Conservation (phyloP, 2,888 invertebrate species). For the Flexamia atlantica region DNA sequence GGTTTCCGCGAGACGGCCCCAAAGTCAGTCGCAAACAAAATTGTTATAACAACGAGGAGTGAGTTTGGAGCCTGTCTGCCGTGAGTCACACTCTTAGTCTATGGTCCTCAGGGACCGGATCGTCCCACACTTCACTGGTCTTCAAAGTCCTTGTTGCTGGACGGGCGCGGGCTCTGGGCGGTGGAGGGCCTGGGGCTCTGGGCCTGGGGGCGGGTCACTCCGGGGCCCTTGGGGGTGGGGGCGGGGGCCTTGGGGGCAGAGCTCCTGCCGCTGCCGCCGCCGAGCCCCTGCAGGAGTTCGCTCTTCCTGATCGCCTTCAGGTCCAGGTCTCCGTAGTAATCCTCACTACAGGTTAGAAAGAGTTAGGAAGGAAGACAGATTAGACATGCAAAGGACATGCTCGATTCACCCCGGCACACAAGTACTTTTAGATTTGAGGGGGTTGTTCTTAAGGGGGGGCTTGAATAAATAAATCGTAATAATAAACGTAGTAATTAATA, state of each 20-base stretch:
- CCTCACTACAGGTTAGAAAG: conserved; percentile 82
- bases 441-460: too few relatives aligned
- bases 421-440: not conserved
- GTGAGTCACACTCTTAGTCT: conserved; percentile 64
- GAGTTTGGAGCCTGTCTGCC: conserved; percentile 55
- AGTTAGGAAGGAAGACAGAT: conserved; percentile 51
- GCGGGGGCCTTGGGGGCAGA: conserved; percentile 72
- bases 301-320: conserved; percentile 97
- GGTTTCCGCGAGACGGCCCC: conserved; percentile 54
- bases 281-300: conserved; percentile 90
- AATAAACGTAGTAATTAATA: too few relatives aligned
- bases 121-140: conserved; percentile 52
- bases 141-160: conserved; percentile 65
- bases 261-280: conserved; percentile 77
- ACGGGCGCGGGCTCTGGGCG: conserved; percentile 72
- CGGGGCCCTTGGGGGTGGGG: conserved; percentile 72
- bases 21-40: conserved; percentile 58
- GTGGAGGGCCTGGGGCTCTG: conserved; percentile 74
- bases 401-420: not conserved
- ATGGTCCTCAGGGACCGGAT: conserved; percentile 63
- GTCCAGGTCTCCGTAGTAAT: conserved; percentile 97
- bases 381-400: conserved; percentile 44
- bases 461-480: too few relatives aligned
- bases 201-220: conserved; percentile 72
- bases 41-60: conserved; percentile 55